Conservation (phyloP, 2,888 invertebrate genomes). For the Thumatha senex region DNA sequence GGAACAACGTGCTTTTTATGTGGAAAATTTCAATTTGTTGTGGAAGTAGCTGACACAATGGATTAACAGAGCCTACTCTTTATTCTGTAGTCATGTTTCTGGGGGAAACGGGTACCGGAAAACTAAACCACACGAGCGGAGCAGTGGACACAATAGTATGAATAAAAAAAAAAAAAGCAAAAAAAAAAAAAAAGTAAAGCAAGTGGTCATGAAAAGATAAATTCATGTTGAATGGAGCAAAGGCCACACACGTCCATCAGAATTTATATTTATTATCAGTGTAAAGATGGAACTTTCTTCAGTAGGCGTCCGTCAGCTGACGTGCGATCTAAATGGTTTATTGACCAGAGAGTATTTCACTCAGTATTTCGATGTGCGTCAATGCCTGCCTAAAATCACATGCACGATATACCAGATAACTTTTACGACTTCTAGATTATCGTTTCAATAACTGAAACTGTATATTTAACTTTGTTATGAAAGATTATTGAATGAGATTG, state of each 20-base stretch:
- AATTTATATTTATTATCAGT: conserved; percentile 10
- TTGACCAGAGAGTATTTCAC: conserved; percentile 23
- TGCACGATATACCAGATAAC: conserved; percentile 31
- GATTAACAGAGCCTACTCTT: too few species aligned
- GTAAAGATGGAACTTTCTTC: conserved; percentile 20
- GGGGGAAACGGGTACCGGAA: too few species aligned
- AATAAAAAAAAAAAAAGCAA: too few species aligned
- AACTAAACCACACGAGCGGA: too few species aligned
- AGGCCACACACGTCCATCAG: background rate
- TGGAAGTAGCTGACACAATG: too few species aligned
- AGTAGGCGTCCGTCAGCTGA: conserved; percentile 17
- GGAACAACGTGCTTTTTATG: too few species aligned
- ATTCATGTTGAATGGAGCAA: too few species aligned
- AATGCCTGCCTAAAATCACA: conserved; percentile 26
- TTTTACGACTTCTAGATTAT: conserved; percentile 42
- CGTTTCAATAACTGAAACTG: conserved; percentile 43
- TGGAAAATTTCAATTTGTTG: too few species aligned
- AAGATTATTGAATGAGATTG: conserved; percentile 53
- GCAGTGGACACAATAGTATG: too few species aligned
- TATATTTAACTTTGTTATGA: conserved; percentile 61
- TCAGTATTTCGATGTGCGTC: conserved; percentile 34
- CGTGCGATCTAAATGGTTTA: conserved; percentile 24
- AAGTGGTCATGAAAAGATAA: too few species aligned
- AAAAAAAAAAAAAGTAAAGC: too few species aligned
- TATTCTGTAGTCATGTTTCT: too few species aligned